These are phyloP conservation scores for Apomyelois bistriatella DNA, from an alignment of 2,888 invertebrate genomes.

Conservation along the genomic window DNA sequence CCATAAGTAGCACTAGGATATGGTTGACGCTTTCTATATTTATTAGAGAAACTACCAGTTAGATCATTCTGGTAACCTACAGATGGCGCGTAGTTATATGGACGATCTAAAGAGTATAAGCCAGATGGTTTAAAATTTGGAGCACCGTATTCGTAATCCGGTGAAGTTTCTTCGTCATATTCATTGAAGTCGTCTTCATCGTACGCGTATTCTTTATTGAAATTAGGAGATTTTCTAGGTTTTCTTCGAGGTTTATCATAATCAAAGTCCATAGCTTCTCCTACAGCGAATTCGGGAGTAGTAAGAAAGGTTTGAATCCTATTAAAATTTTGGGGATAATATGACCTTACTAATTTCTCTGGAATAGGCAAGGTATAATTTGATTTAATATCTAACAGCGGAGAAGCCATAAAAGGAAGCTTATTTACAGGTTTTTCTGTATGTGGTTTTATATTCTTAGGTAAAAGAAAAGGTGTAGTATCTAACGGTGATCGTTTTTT, in stretches of 20 bases:
- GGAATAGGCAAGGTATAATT: constrained; percentile 36
- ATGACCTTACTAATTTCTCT: constrained; percentile 31
- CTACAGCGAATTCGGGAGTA: constrained; percentile 40
- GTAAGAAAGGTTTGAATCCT: constrained; percentile 36
- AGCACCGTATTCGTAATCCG: constrained; percentile 34
- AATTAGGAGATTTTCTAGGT: constrained; percentile 19
- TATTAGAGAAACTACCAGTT: constrained; percentile 31
- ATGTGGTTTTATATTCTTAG: constrained; percentile 26
- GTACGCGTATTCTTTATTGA: constrained; percentile 27
- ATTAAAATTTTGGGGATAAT: constrained; percentile 11
- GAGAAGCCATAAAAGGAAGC: no score
- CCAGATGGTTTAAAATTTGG: constrained; percentile 27
- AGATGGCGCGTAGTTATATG: constrained; percentile 32
- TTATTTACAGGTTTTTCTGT: constrained; percentile 21
- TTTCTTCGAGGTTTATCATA: constrained; percentile 27
- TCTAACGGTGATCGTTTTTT: constrained; percentile 43
- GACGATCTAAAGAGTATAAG: constrained; percentile 19
- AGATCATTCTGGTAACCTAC: constrained; percentile 28
- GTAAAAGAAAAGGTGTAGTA: constrained; percentile 44
- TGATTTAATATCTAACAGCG: constrained; percentile 17
- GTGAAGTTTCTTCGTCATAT: constrained; percentile 30
- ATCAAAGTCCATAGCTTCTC: constrained; percentile 37
- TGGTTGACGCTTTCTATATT: constrained; percentile 30
- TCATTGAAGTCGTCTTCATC: constrained; percentile 40
- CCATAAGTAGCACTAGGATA: constrained; percentile 20